These are phyloP conservation scores for Pseudorhiza aurosa DNA, from an alignment of 30 jellyfish, hydroid and myxozoan genomes.

Conservation along the genomic window DNA sequence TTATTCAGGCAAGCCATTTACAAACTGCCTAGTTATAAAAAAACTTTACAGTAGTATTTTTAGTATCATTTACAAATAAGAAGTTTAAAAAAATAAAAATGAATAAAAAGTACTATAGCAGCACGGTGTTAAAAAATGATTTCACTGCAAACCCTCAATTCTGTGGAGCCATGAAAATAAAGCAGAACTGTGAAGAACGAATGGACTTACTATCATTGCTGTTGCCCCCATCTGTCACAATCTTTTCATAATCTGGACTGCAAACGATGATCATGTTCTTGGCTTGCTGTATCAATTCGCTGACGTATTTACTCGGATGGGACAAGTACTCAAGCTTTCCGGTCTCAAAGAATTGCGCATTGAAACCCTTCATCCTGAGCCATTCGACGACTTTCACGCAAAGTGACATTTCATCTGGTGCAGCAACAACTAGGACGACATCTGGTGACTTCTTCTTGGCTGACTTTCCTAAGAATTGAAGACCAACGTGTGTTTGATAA, in stretches of 20 bases:
- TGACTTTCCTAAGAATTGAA: no score
- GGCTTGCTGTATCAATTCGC: background rate
- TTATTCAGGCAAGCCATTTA: no score
- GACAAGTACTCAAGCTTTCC: background rate
- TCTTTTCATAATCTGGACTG: background rate
- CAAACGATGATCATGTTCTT: background rate
- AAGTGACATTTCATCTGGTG: background rate
- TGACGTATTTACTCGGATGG: background rate
- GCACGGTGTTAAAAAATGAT: no score
- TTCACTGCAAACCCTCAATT: no score
- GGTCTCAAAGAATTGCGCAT: conserved; percentile 3
- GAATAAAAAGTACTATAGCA: no score
- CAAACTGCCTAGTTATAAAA: no score
- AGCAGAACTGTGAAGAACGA: no score
- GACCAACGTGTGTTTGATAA: no score
- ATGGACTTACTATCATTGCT: background rate
- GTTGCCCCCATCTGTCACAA: background rate
- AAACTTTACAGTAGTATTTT: no score
- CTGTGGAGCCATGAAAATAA: no score
- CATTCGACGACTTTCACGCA: background rate
- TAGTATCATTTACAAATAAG: no score
- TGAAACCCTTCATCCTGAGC: conserved; percentile 17
- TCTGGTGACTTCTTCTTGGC: background rate
- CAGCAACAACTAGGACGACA: background rate
- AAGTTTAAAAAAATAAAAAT: no score